Conservation (phyloP, 2,113 vertebrate species). For the Macroglossus sobrinus region DNA sequence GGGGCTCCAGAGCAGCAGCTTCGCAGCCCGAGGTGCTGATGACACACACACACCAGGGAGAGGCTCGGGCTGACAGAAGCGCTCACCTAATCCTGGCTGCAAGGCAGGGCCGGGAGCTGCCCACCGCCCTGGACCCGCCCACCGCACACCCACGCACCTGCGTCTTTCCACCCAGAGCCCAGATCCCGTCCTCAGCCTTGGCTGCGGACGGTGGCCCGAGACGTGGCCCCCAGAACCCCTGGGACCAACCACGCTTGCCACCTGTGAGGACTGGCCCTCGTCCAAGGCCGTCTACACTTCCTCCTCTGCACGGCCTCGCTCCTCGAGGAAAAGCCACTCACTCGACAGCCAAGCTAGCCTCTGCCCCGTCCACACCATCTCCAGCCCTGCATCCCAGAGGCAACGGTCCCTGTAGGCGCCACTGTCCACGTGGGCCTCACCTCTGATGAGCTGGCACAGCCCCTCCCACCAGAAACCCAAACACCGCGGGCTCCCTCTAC, state of each 20-base stretch:
- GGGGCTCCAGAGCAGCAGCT: neutral
- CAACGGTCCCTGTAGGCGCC: neutral
- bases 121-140: neutral
- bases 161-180: neutral
- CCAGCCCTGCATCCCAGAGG: neutral
- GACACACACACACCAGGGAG: neutral
- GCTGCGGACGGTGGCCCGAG: rapidly evolving
- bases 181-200: rapidly evolving
- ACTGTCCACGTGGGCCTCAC: neutral
- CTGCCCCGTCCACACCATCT: neutral
- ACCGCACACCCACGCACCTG: neutral
- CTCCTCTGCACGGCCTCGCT: neutral
- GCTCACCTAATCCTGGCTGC: rapidly evolving
- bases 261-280: neutral
- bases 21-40: neutral
- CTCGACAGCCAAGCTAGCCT: neutral
- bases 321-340: neutral
- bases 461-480: neutral
- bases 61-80: neutral
- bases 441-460: neutral
- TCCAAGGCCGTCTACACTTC: neutral
- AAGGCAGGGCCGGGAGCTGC: too few relatives aligned
- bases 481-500: rapidly evolving
- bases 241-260: neutral
- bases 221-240: rapidly evolving